These are phyloP conservation scores for Smutsia temminckii DNA, from an alignment of 2,797 vertebrate species.

Conservation along the genomic window DNA sequence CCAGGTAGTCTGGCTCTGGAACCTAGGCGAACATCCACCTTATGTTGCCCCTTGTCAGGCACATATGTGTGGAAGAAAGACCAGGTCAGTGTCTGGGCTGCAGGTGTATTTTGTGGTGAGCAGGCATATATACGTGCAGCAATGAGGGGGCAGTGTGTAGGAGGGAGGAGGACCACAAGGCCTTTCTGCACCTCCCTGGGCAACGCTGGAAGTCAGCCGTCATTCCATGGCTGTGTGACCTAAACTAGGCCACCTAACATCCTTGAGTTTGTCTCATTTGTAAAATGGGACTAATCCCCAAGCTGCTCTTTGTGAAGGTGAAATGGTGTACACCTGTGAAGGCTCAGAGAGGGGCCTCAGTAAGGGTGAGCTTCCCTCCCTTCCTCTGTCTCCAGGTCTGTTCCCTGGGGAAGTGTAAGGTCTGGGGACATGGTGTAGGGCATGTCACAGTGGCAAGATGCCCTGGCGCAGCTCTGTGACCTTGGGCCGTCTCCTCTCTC, in stretches of 20 bases:
- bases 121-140: background rate
- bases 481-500: background rate
- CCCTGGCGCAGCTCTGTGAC: background rate
- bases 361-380: background rate
- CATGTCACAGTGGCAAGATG: background rate
- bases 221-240: background rate
- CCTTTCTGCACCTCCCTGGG: background rate
- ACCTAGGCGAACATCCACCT: background rate
- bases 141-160: background rate
- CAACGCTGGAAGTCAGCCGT: background rate
- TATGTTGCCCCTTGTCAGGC: background rate
- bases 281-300: background rate
- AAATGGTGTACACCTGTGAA: background rate
- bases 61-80: background rate
- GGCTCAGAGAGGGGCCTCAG: background rate
- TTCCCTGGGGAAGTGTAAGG: background rate
- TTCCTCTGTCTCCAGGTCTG: background rate
- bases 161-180: background rate
- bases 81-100: background rate
- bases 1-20: background rate
- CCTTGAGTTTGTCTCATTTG: slow-evolving; percentile 1
- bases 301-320: background rate
- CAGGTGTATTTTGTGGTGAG: background rate
- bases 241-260: background rate
- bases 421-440: background rate